Evolutionary conservation across 2,888 invertebrate species (phyloP).

Genomic region (Thereva unica): DNA sequence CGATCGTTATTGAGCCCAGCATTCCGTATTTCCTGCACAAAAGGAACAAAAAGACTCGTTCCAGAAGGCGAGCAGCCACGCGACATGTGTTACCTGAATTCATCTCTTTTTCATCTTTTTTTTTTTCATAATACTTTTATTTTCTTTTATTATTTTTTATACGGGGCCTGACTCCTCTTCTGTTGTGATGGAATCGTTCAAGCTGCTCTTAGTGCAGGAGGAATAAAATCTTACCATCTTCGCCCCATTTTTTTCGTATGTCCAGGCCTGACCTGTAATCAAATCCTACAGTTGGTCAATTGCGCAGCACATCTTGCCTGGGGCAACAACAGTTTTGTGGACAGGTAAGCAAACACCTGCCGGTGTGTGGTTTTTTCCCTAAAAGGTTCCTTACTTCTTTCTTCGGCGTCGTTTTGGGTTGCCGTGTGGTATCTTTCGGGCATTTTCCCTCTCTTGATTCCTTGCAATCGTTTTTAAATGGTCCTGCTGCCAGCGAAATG

Average conservation of each 20-base stretch:
- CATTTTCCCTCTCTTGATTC: conserved; percentile 14
- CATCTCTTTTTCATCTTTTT: conserved; percentile 14
- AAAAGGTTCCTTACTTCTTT: conserved; percentile 13
- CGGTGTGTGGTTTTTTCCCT: conserved; percentile 20
- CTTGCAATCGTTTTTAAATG: conserved; percentile 17
- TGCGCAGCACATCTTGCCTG: conserved; percentile 20
- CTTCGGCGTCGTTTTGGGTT: neutral
- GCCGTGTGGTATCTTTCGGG: conserved; percentile 21
- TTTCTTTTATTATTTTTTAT: too few species aligned
- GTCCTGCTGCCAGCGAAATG: conserved; percentile 30
- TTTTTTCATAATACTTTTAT: conserved; percentile 1
- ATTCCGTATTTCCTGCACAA: conserved; percentile 24
- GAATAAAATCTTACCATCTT: conserved; percentile 20
- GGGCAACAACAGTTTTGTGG: conserved; percentile 5
- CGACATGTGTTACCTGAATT: conserved; percentile 26
- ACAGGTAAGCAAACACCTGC: conserved; percentile 34
- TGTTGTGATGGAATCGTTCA: neutral
- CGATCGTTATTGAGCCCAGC: conserved; percentile 14
- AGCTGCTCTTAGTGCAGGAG: conserved; percentile 19
- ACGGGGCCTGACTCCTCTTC: conserved; percentile 11
- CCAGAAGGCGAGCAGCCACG: conserved; percentile 31
- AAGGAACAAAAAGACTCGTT: conserved; percentile 17
- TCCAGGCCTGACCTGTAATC: conserved; percentile 25
- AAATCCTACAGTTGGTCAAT: conserved; percentile 32
- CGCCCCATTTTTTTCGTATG: conserved; percentile 24